Conservation (phyloP, 2,113 vertebrate genomes). For the Setophaga coronata region DNA sequence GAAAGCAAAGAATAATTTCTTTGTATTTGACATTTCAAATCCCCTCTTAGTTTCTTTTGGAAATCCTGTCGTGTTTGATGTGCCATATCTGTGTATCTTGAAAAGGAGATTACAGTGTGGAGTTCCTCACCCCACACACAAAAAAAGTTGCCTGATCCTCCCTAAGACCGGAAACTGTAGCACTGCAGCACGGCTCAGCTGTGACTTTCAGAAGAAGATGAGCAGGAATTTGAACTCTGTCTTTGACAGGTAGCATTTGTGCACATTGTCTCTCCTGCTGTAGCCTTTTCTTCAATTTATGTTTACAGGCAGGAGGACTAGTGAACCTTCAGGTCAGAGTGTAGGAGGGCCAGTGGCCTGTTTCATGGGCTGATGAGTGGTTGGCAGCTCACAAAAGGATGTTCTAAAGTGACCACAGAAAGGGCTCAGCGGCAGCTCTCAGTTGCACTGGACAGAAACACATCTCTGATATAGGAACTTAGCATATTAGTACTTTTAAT, state of each 20-base stretch:
- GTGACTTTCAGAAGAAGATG: neutral
- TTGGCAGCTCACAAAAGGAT: neutral
- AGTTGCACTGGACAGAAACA: neutral
- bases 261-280: neutral
- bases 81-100: constrained; percentile 13
- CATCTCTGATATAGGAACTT: neutral
- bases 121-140: neutral
- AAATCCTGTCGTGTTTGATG: constrained; percentile 20
- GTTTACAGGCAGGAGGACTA: neutral
- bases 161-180: neutral
- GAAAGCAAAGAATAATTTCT: constrained; percentile 46
- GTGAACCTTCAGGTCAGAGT: neutral
- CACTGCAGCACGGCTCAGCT: neutral
- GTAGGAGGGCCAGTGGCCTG: neutral
- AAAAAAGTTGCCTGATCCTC: neutral
- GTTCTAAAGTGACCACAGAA: neutral
- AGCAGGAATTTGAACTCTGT: neutral
- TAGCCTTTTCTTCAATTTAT: neutral
- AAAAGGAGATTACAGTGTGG: constrained; percentile 4
- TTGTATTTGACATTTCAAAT: constrained; percentile 56
- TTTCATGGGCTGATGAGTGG: neutral
- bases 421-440: neutral
- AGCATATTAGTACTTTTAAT: neutral
- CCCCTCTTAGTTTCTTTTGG: constrained; percentile 13
- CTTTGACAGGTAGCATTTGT: neutral